Conservation (phyloP, 2,888 invertebrate genomes). For the Homarus gammarus region DNA sequence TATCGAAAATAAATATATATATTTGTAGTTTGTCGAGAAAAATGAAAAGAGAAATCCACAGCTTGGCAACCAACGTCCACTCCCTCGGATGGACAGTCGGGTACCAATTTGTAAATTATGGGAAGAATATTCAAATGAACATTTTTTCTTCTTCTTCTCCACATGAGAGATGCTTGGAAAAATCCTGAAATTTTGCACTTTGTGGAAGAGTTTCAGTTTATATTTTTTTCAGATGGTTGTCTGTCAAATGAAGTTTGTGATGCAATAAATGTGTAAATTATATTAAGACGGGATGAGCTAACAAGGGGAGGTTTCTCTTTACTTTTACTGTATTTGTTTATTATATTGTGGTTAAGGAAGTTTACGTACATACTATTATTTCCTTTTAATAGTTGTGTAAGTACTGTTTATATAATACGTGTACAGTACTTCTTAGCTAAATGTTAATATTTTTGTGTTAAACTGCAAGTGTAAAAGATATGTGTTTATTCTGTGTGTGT, state of each 20-base stretch:
- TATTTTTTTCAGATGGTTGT: neutral
- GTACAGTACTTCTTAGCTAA: too few species aligned
- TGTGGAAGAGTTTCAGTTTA: too few species aligned
- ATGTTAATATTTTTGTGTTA: too few species aligned
- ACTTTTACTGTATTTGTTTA: too few species aligned
- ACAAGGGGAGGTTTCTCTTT: too few species aligned
- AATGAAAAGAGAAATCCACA: slow-evolving; percentile 30
- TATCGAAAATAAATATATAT: slow-evolving; percentile 53
- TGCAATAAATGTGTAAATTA: neutral
- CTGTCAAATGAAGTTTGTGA: neutral
- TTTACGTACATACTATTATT: too few species aligned
- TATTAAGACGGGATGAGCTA: neutral
- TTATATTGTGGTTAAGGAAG: too few species aligned
- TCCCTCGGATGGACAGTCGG: slow-evolving; percentile 52
- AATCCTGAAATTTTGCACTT: slow-evolving; percentile 15
- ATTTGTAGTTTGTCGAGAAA: slow-evolving; percentile 41
- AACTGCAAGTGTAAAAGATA: too few species aligned
- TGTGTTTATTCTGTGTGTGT: too few species aligned
- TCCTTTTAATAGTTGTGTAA: too few species aligned
- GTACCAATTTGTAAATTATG: slow-evolving; percentile 62
- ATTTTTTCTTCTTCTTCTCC: slow-evolving; percentile 14
- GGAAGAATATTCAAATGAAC: slow-evolving; percentile 56
- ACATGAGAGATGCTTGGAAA: slow-evolving; percentile 43
- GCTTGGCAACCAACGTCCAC: slow-evolving; percentile 33
- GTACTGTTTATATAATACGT: too few species aligned